Base-by-base conservation (phyloP, 2,113 vertebrate genomes). In the Nannobrachium achirus region DNA sequence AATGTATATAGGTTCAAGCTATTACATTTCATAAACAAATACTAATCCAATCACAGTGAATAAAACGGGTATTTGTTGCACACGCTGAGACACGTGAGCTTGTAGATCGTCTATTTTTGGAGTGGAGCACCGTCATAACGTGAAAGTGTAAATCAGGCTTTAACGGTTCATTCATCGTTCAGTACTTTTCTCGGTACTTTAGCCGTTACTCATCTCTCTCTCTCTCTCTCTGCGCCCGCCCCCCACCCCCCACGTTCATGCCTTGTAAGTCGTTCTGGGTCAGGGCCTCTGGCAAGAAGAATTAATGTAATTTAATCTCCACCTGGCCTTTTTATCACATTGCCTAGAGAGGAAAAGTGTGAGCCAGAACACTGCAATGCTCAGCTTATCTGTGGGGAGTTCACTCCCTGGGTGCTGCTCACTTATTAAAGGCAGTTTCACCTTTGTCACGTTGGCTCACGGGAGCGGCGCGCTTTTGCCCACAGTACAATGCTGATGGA, bases 261-360 rank as follows among this genome's bases (percentile, higher is more conserved):
- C 80, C 83, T 88, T 87, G 83, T 89, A 89, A 86, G 79, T 86
- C 82, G 81, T 83, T 86, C 78, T 66, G 81, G 88, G 88, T 89
- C 88, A 86, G 15, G 63, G 81, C 81, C 57, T 76, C 71, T 84
- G 80, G 79, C 59, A 51, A 68, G 48, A 75, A 71, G 76, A 86
- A 87, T 89, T 71, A 78, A 88, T 87, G 83, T 86, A 79, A 89
- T 87, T 86, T 81, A 85, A 89, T 91, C 84, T 85, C 74, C 82
- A 89, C 83, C 82, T 87, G 79, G 84, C 75, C 80, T 81, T 86
- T 90, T 86, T 90, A 85, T 85, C 61, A 46, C 74, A 33, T 76
- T 2, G 74, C 84, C 84, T 73, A 15, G 53, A 15, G 53, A 84
- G 81, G 70, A 85, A 33, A 33, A 79, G 77, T 75, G 75, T 79